Evolutionary conservation across 2,888 invertebrate species (phyloP), one percentile per base, ranked within the genome.

Genomic region (Gastracanthus pulcherrimus): DNA sequence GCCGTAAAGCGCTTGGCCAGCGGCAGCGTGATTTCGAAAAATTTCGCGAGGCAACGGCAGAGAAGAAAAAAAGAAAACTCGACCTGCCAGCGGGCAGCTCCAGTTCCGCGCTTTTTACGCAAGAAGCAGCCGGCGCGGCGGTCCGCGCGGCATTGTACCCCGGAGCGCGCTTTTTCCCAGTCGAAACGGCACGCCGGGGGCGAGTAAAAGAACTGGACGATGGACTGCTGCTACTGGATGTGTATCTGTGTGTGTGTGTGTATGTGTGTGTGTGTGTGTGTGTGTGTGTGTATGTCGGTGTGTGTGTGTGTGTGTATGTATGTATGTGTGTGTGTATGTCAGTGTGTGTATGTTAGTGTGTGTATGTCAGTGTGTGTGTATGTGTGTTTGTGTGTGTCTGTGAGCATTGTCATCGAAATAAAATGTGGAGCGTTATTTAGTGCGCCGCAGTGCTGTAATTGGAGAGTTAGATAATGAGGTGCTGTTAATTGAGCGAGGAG

Each of bases 351-450:
- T n/a, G n/a, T n/a, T n/a, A n/a, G n/a, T n/a, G n/a, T n/a, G n/a
- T n/a, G n/a, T n/a, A n/a, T n/a, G n/a, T n/a, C n/a, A n/a, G n/a
- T n/a, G n/a, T n/a, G n/a, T n/a, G n/a, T n/a, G n/a, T n/a, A n/a
- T 11, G 55, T 2, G 7, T 1, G 13, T 1, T 38, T 3, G 48
- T 55, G 11, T 1, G n/a, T 11, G 3, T 9, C 34, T 62, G 36
- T 34, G 34, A n/a, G 23, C 31, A 29, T 38, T 29, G 69, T 69
- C 48, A 48, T 69, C 48, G 69, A 48, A 69, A 48, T 36, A 66
- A 69, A 45, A 38, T 13, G 67, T 23, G 34, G 36, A 55, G 55
- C 26, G 23, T 55, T 55, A 55, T 55, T 55, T 55, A 55, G 55
- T 55, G 31, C 16, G n/a, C 34, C n/a, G 1, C 16, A 36, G 62